These are phyloP conservation scores for Eutrigla gurnardus DNA, from an alignment of 2,797 vertebrate species.

Conservation along the genomic window DNA sequence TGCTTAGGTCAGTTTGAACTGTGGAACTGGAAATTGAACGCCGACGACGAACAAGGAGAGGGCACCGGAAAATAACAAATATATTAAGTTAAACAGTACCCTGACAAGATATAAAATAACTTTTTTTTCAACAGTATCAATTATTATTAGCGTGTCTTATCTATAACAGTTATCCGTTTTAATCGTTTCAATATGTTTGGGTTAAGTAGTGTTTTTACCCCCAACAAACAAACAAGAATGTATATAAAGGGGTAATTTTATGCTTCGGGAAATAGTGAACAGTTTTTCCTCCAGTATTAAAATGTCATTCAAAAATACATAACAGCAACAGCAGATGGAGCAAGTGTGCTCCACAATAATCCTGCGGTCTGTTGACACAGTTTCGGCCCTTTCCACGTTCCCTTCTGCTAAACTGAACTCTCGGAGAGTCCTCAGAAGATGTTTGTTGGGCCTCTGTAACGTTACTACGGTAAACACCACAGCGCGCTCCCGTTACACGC, in stretches of 20 bases:
- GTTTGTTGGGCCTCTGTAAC: background rate
- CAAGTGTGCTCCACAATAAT: background rate
- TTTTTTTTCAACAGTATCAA: too few relatives aligned
- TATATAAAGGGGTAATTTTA: background rate
- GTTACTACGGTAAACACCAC: too few relatives aligned
- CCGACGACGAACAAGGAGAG: background rate
- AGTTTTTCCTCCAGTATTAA: background rate
- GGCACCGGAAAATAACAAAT: background rate
- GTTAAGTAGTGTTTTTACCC: too few relatives aligned
- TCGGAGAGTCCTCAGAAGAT: background rate
- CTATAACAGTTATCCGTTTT: background rate
- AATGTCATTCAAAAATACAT: background rate
- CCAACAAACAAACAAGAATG: background rate
- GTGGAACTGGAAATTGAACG: background rate
- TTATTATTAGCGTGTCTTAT: too few relatives aligned
- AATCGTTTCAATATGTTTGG: too few relatives aligned
- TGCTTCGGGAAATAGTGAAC: background rate
- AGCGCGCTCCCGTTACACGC: background rate
- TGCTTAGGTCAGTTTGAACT: conserved; percentile 2
- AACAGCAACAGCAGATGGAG: conserved; percentile 35
- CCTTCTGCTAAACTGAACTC: too few relatives aligned
- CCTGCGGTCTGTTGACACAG: background rate
- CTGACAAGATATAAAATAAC: background rate
- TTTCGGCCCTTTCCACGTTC: background rate
- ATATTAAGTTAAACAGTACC: background rate